Evolutionary conservation across 1,140 invertebrate genomes (phyloP).

Genomic region (Macrocentrus cingulum): DNA sequence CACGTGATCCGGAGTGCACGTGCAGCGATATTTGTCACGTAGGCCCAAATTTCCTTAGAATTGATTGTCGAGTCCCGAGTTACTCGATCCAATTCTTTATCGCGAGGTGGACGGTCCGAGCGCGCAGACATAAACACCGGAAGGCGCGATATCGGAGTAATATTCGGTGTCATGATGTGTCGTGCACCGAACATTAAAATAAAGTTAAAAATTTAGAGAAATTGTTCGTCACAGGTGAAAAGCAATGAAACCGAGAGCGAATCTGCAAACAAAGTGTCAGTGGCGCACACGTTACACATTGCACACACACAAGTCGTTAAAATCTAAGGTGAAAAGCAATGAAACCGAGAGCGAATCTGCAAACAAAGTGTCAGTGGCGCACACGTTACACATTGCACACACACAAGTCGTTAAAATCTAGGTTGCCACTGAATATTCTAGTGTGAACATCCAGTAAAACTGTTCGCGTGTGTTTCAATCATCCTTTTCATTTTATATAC

Average conservation of each 20-base stretch:
- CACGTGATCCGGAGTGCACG: too few species aligned
- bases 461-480: conserved; percentile 11
- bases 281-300: background rate
- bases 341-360: conserved; percentile 15
- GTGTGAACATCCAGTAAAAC: conserved; percentile 5
- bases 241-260: conserved; percentile 17
- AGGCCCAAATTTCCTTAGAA: too few species aligned
- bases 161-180: too few species aligned
- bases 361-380: conserved; percentile 13
- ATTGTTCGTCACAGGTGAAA: too few species aligned
- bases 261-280: conserved; percentile 18
- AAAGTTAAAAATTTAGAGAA: too few species aligned
- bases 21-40: too few species aligned
- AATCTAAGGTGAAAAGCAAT: conserved; percentile 27
- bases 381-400: conserved; percentile 2
- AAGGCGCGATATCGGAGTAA: too few species aligned
- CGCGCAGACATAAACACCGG: too few species aligned
- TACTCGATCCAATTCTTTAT: too few species aligned
- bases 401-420: conserved; percentile 19
- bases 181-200: too few species aligned
- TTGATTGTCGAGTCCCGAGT: too few species aligned
- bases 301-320: conserved; percentile 5
- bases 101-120: too few species aligned
- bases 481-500: background rate
- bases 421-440: conserved; percentile 30